Conservation (phyloP, 2,797 vertebrate species). For the Paedocypris micromegethes region DNA sequence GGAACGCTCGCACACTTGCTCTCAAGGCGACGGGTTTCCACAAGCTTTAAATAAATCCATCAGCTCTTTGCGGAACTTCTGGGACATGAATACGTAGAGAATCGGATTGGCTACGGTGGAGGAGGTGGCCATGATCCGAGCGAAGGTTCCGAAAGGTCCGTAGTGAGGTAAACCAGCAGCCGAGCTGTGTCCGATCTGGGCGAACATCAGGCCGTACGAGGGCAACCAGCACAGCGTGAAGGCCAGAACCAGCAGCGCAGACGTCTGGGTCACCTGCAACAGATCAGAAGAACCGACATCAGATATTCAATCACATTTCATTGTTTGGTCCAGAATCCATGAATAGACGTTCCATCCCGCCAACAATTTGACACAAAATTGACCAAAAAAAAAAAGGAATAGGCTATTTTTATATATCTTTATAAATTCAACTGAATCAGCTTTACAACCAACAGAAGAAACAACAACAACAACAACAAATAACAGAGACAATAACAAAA, state of each 20-base stretch:
- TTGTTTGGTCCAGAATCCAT: no score
- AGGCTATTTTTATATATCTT: no score
- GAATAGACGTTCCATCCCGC: no score
- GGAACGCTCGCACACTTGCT: no score
- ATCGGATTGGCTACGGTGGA: slow-evolving; percentile 72
- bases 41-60: slow-evolving; percentile 47
- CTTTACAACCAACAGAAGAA: no score
- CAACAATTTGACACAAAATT: no score
- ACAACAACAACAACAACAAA: no score
- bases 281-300: no score
- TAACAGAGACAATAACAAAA: no score
- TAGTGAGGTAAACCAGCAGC: slow-evolving; percentile 25
- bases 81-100: slow-evolving; percentile 72
- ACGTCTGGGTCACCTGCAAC: slow-evolving; percentile 67
- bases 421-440: no score
- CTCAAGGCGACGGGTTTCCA: not conserved
- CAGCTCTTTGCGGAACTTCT: slow-evolving; percentile 71
- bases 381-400: no score
- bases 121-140: slow-evolving; percentile 62
- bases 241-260: slow-evolving; percentile 67
- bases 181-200: slow-evolving; percentile 43
- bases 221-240: slow-evolving; percentile 77
- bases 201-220: slow-evolving; percentile 65
- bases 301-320: no score
- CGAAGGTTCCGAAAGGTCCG: slow-evolving; percentile 57